phyloP scores from a whole-genome alignment of 2,888 invertebrate species.

The Beris chalybata region DNA sequence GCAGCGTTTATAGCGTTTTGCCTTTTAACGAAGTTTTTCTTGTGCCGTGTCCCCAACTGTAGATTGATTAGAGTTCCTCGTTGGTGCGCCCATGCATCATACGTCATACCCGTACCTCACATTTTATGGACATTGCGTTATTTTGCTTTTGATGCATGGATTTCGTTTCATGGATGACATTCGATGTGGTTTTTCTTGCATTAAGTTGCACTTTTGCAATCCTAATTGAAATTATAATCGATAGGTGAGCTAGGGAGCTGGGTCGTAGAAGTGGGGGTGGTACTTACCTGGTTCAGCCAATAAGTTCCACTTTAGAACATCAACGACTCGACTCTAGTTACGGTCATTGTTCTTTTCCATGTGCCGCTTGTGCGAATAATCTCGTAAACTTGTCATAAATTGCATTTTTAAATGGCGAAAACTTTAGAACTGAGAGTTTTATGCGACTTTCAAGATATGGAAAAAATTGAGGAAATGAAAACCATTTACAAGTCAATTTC shows the following conservation, averaged over 20 bases:
- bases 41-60: constrained; percentile 24
- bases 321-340: no score
- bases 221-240: constrained; percentile 32
- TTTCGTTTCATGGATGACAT: constrained; percentile 31
- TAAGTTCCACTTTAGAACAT: no score
- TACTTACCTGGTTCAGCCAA: no score
- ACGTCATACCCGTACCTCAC: constrained; percentile 10
- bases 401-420: no score
- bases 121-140: constrained; percentile 24
- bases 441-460: no score
- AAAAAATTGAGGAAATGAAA: no score
- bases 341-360: no score
- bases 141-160: constrained; percentile 31
- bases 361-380: no score
- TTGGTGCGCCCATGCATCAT: constrained; percentile 25
- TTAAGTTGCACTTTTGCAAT: constrained; percentile 24
- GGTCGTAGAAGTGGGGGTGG: no score
- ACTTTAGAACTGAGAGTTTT: no score
- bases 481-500: no score
- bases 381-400: no score
- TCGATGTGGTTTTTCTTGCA: constrained; percentile 28
- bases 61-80: constrained; percentile 30
- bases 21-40: constrained; percentile 23
- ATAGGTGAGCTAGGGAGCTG: constrained; percentile 1
- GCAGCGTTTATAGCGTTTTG: constrained; percentile 3